Percentiles rank a stretch among this genome's conserved stretches.
phyloP scores from a whole-genome alignment of 1,140 invertebrate species.

The Cotesia vestalis region DNA sequence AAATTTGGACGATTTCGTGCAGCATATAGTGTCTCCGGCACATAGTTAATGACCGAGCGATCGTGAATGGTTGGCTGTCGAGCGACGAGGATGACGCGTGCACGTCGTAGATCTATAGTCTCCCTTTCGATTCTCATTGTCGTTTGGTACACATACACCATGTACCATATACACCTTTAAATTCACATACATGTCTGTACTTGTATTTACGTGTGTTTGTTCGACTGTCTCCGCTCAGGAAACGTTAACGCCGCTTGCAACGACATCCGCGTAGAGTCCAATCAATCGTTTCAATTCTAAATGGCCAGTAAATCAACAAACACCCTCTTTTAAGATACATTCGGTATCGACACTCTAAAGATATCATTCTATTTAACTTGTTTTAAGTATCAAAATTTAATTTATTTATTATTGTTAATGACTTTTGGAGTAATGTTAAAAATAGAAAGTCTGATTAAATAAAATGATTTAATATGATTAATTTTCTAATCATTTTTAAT shows the following conservation, averaged over 20 bases:
- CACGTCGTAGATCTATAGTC: slow-evolving; percentile 55
- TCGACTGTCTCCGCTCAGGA: slow-evolving; percentile 53
- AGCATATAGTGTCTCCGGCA: slow-evolving; percentile 23
- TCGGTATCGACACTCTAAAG: background rate
- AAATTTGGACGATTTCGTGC: slow-evolving; percentile 27
- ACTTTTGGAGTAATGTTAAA: too few species aligned
- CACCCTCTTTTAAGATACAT: background rate
- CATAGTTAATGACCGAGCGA: slow-evolving; percentile 34
- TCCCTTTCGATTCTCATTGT: slow-evolving; percentile 53
- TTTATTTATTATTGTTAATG: background rate
- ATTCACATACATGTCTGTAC: slow-evolving; percentile 27
- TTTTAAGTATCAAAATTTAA: slow-evolving; percentile 4
- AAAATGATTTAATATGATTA: too few species aligned
- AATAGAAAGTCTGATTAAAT: too few species aligned
- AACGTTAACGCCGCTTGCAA: slow-evolving; percentile 56
- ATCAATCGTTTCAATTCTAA: slow-evolving; percentile 49
- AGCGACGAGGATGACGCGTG: slow-evolving; percentile 49
- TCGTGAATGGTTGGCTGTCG: slow-evolving; percentile 31
- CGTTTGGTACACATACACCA: slow-evolving; percentile 43
- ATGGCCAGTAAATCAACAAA: slow-evolving; percentile 34
- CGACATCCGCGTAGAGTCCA: slow-evolving; percentile 41
- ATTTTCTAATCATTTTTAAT: too few species aligned
- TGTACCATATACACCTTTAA: slow-evolving; percentile 39
- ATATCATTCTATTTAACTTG: too few species aligned
- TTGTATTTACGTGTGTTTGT: slow-evolving; percentile 35